phyloP scores from a whole-genome alignment of 2,797 vertebrate species.

The Hylomyscus alleni region DNA sequence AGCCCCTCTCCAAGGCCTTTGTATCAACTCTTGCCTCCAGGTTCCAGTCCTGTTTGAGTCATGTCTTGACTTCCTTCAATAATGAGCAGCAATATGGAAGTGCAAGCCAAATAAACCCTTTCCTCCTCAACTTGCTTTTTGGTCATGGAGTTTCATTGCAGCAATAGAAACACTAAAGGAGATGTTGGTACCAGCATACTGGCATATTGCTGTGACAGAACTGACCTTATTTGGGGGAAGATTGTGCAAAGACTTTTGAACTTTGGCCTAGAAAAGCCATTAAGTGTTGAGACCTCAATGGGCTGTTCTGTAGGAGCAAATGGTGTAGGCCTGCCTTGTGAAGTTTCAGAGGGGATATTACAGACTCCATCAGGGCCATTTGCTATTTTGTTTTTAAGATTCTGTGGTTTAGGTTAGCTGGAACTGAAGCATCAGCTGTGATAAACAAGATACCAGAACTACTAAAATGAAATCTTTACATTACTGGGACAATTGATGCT shows the following conservation, averaged over 20 bases:
- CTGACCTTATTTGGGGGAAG: neutral
- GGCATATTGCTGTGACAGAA: neutral
- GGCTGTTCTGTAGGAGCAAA: neutral
- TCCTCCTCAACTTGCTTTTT: neutral
- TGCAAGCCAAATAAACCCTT: neutral
- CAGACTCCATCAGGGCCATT: neutral
- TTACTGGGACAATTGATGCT: neutral
- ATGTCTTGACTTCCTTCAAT: neutral
- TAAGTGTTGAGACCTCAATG: neutral
- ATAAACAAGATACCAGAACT: neutral
- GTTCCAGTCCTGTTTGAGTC: neutral
- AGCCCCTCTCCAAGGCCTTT: neutral
- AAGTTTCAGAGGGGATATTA: neutral
- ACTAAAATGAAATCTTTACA: neutral
- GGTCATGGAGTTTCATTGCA: neutral
- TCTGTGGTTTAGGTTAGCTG: neutral
- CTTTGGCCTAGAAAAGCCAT: neutral
- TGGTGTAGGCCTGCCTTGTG: neutral
- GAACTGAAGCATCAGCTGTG: neutral
- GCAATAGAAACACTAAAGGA: neutral
- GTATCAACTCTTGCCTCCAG: neutral
- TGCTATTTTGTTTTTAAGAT: neutral
- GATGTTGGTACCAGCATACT: neutral
- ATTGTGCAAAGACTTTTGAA: neutral
- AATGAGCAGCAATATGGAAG: neutral